Percentiles rank a stretch among this genome's conserved stretches.
phyloP scores from a whole-genome alignment of 2,113 vertebrate genomes.

The Craseonycteris thonglongyai region DNA sequence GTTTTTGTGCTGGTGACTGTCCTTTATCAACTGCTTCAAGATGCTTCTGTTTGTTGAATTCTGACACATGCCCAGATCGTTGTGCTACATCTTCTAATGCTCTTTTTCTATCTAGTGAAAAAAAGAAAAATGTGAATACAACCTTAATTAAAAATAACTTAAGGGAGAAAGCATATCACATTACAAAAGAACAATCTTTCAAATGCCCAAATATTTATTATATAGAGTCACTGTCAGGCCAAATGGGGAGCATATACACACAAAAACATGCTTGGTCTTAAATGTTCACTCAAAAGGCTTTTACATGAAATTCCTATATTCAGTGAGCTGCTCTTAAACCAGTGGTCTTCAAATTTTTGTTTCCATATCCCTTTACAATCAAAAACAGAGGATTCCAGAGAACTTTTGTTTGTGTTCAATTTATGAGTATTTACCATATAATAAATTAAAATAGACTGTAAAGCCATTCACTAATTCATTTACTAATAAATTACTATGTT shows the following conservation, averaged over 20 bases:
- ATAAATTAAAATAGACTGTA: neutral
- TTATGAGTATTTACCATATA: neutral
- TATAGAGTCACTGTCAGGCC: neutral
- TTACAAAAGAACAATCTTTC: neutral
- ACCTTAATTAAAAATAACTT: neutral
- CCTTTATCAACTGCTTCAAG: constrained; percentile 62
- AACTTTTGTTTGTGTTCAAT: neutral
- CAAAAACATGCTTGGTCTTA: neutral
- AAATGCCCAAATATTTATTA: constrained; percentile 15
- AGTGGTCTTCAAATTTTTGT: neutral
- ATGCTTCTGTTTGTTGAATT: constrained; percentile 75
- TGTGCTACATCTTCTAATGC: constrained; percentile 72
- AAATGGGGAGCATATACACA: neutral
- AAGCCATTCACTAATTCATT: constrained; percentile 11
- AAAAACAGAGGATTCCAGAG: constrained; percentile 21
- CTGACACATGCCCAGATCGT: constrained; percentile 63
- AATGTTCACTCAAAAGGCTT: neutral
- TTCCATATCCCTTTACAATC: neutral
- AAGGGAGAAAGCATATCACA: neutral
- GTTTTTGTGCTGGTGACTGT: constrained; percentile 49
- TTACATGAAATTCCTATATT: neutral
- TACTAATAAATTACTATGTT: neutral
- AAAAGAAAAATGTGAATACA: neutral
- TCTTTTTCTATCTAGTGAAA: constrained; percentile 72
- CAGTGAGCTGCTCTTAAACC: neutral